Base-by-base conservation (phyloP, 2,888 invertebrate species). In the Brenthis ino region DNA sequence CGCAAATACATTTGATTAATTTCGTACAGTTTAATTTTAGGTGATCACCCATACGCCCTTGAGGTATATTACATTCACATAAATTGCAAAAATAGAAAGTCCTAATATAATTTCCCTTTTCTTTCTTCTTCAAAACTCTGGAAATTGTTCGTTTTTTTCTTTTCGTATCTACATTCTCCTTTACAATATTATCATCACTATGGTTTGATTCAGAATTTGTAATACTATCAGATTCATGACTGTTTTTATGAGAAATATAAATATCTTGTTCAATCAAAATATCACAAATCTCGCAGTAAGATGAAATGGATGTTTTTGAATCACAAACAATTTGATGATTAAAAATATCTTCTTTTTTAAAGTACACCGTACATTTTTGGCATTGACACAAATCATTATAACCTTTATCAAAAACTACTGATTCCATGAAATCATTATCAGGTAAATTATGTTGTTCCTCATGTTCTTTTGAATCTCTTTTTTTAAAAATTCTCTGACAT, bases 201-300 rank as follows among this genome's bases (percentile, higher is more conserved):
- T 11, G 37, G 2, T 43, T 43, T 2, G 37, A 11, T 43, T 11
- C 11, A 43, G 37, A 43, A 43, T 43, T 43, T 43, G 37, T 43
- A 43, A 8, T 43, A 43, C 11, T 43, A 11, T 11, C 11, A 43
- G 0, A 43, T 43, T 43, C 37, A 43, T 71, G 70, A n/a, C 57
- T 57, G 4, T 57, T 14, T 4, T 65, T 48, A 51, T 71, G 70
- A 24, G 43, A 48, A 55, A 63, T 12, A 56, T 67, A 65, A 50
- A 61, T 61, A 48, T 66, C 20, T 61, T 72, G 51, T 68, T 86
- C 84, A 65, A 90, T 76, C 68, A 85, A 75, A 75, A 86, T 82
- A 70, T 87, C 83, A 77, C 89, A 90, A 64, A 74, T 58, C 67
- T 78, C 82, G 75, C 89, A 90, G 72, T 85, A 82, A 4, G 74